Evolutionary conservation across 2,888 invertebrate genomes (phyloP), one percentile per base, ranked within the genome.

Genomic region (Parnassius glacialis): DNA sequence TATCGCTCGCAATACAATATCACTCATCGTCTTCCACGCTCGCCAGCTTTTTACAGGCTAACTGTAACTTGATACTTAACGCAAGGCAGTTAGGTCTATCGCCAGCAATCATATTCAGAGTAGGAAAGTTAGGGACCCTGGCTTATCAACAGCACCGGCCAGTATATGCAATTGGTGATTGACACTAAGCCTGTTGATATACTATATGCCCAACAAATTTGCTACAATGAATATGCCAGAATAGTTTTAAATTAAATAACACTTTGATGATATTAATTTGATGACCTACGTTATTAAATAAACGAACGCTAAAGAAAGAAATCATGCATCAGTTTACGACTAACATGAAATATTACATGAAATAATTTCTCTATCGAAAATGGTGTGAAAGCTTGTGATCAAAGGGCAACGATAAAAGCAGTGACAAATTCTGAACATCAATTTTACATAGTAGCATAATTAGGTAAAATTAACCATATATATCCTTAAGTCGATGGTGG

Each of bases 371-470:
- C 79, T 82, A 83, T 83, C 82, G 84, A 85, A 85, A 87, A 87
- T 87, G 85, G 82, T 87, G 87, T 81, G 74, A 78, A 77, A 81
- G 81, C 80, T 78, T 78, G 81, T 80, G 78, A 82, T 70, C 68
- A 71, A 69, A 81, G 82, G 80, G 81, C 72, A 70, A 79, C 74
- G 73, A 78, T 71, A 76, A 78, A 84, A 84, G 83, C 81, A 71
- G 78, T 79, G 80, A 78, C 66, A 74, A 72, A 74, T 73, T 78
- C 78, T 81, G 81, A 84, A 83, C 79, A 77, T 70, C 81, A 84
- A 87, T 85, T 87, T 88, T 84, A 89, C 87, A 85, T 80, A 81
- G 81, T 79, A 80, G 85, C 81, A 77, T 67, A 53, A 70, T 57
- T 65, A 64, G 68, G 67, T 68, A 69, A 68, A 71, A 70, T 69